A percentile compares a stretch with the other conserved stretches of the same genome.
These are phyloP conservation scores for Cerceris rybyensis DNA, from an alignment of 2,888 invertebrate species.

Conservation along the genomic window DNA sequence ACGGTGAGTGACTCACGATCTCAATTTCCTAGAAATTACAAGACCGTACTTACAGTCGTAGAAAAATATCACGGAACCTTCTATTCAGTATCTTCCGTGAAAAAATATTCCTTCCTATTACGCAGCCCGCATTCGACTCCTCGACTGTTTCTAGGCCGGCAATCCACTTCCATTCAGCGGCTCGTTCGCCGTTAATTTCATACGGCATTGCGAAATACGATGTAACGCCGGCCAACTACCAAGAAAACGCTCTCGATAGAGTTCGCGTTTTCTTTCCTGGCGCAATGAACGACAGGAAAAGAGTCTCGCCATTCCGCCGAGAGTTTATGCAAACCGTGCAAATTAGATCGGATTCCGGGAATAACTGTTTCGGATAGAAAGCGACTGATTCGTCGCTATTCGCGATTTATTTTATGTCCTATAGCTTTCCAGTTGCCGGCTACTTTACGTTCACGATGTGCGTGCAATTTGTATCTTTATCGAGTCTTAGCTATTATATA, in stretches of 20 bases:
- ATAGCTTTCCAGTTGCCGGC: constrained; percentile 11
- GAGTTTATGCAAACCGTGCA: constrained; percentile 61
- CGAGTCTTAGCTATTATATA: neutral
- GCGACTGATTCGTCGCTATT: constrained; percentile 17
- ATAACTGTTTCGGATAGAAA: constrained; percentile 54
- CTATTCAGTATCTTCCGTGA: constrained; percentile 51
- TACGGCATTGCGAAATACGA: constrained; percentile 60
- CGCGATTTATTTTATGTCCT: constrained; percentile 28
- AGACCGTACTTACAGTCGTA: constrained; percentile 43
- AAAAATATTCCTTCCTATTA: constrained; percentile 48
- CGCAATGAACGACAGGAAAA: neutral
- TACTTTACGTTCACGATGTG: neutral
- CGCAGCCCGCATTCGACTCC: constrained; percentile 43
- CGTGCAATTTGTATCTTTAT: neutral
- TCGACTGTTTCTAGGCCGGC: constrained; percentile 30
- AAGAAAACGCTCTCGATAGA: constrained; percentile 10
- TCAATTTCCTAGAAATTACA: constrained; percentile 58
- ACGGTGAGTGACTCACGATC: constrained; percentile 76
- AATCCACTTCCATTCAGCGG: constrained; percentile 52
- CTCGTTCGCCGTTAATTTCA: constrained; percentile 43
- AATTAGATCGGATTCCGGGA: constrained; percentile 61
- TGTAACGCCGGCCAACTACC: constrained; percentile 45
- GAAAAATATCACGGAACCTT: constrained; percentile 55
- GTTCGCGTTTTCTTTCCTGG: constrained; percentile 9
- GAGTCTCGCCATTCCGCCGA: constrained; percentile 14